A percentile compares a stretch with the other conserved stretches of the same genome.
phyloP scores from a whole-genome alignment of 2,113 vertebrate species.

The Gorsachius goisagi region DNA sequence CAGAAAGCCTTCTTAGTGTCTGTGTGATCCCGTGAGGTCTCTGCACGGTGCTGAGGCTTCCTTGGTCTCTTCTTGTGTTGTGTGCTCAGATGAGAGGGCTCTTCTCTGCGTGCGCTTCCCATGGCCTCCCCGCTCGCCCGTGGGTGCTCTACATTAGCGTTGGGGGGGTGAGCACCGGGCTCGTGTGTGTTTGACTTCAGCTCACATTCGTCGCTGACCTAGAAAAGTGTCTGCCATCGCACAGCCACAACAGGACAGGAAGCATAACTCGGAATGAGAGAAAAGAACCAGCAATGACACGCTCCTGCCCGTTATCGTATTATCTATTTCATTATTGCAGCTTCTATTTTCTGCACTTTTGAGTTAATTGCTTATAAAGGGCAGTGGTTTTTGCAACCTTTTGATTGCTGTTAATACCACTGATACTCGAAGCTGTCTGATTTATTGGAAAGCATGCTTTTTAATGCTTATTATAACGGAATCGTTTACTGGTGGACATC shows the following conservation, averaged over 20 bases:
- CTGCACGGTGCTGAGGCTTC: neutral
- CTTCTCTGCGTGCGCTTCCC: neutral
- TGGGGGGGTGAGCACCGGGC: neutral
- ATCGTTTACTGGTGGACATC: neutral
- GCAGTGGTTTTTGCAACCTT: rapidly evolving
- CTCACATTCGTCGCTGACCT: neutral
- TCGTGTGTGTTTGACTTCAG: neutral
- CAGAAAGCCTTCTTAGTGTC: neutral
- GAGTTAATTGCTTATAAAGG: neutral
- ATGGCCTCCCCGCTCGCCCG: rapidly evolving
- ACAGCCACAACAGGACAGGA: slow-evolving; percentile 33
- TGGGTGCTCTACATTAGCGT: rapidly evolving
- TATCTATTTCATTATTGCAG: neutral
- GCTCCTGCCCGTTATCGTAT: neutral
- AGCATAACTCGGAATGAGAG: neutral
- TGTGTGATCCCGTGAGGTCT: neutral
- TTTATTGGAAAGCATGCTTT: neutral
- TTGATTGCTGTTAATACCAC: neutral
- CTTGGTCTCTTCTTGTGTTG: neutral
- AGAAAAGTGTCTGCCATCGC: neutral
- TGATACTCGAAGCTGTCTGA: neutral
- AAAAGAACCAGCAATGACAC: neutral
- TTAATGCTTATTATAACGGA: neutral
- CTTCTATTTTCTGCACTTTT: neutral
- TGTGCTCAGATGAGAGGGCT: neutral